These are phyloP conservation scores for Philopedon plagiatum DNA, from an alignment of 2,888 invertebrate genomes.

Conservation along the genomic window DNA sequence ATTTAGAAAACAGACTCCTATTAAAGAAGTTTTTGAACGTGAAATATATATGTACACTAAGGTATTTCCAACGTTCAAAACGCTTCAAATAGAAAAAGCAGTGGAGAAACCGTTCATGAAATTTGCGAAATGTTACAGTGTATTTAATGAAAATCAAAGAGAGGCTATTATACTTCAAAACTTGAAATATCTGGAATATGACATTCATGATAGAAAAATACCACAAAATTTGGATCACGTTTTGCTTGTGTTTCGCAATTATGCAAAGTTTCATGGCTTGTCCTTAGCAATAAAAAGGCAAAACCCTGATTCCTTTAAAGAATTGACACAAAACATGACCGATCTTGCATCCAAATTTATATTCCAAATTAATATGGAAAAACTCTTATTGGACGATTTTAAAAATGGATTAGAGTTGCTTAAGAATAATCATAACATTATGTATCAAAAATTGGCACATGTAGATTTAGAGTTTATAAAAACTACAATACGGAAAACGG, in stretches of 20 bases:
- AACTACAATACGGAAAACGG: slow-evolving; percentile 27
- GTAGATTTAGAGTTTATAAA: slow-evolving; percentile 34
- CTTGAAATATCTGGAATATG: slow-evolving; percentile 55
- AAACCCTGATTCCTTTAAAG: slow-evolving; percentile 39
- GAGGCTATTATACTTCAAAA: slow-evolving; percentile 59
- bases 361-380: slow-evolving; percentile 45
- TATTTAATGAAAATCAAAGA: slow-evolving; percentile 50
- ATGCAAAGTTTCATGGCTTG: slow-evolving; percentile 57
- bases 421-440: slow-evolving; percentile 27
- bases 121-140: slow-evolving; percentile 56
- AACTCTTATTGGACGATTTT: slow-evolving; percentile 43
- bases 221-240: slow-evolving; percentile 60
- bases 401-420: slow-evolving; percentile 48
- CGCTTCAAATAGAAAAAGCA: slow-evolving; percentile 49
- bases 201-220: slow-evolving; percentile 54
- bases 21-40: slow-evolving; percentile 50
- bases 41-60: slow-evolving; percentile 54
- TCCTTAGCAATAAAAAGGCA: slow-evolving; percentile 54
- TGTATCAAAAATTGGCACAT: slow-evolving; percentile 51
- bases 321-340: slow-evolving; percentile 54
- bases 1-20: slow-evolving; percentile 42
- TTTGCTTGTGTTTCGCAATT: slow-evolving; percentile 41
- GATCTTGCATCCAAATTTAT: slow-evolving; percentile 55
- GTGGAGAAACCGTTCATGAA: slow-evolving; percentile 36
- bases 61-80: slow-evolving; percentile 50